Conservation (phyloP, 1,140 invertebrate genomes). For the Bombus fervidus region DNA sequence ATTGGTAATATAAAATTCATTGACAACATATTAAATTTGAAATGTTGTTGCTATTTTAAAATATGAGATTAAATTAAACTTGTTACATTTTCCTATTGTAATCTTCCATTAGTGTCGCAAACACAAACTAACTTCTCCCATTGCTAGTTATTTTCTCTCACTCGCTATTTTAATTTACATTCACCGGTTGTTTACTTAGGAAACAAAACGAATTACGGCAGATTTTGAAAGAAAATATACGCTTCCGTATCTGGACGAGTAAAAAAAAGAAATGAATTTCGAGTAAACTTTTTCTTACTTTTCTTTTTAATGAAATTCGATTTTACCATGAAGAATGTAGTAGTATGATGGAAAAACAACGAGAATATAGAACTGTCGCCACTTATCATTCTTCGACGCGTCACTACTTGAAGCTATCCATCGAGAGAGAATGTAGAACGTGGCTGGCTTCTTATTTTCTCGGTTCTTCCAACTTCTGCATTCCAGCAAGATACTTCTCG, state of each 20-base stretch:
- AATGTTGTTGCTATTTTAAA: too few relatives aligned
- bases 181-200: not conserved
- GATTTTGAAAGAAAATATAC: not conserved
- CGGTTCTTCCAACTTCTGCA: not conserved
- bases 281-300: not conserved
- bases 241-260: too few relatives aligned
- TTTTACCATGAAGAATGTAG: not conserved
- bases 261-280: not conserved
- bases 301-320: not conserved
- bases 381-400: constrained; percentile 2
- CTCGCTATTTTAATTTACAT: not conserved
- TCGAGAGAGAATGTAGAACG: not conserved
- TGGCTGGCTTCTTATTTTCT: not conserved
- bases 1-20: too few relatives aligned
- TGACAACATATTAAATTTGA: too few relatives aligned
- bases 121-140: not conserved
- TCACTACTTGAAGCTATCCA: not conserved
- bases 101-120: too few relatives aligned
- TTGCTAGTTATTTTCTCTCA: not conserved
- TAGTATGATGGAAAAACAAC: not conserved
- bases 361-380: not conserved
- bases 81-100: too few relatives aligned
- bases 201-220: not conserved
- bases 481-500: not conserved
- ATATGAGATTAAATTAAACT: too few relatives aligned